Evolutionary conservation across 2,113 vertebrate species (phyloP), one percentile per base, ranked within the genome.

Genomic region (Diadophis punctatus): DNA sequence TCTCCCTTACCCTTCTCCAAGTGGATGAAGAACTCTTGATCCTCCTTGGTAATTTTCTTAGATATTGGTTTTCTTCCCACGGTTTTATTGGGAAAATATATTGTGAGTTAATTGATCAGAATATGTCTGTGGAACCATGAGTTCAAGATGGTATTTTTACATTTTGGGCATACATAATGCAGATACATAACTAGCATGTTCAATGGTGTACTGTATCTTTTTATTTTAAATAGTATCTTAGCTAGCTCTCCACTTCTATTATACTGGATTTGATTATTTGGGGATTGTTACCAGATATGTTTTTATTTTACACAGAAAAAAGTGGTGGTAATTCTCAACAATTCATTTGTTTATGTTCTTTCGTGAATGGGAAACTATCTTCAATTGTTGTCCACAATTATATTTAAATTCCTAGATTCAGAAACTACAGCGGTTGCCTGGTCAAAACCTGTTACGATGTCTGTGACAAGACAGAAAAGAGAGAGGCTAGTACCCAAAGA

Each of bases 1-100:
- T 99, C 74, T 99, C 99, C 8, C 97, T 99, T 95, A 98, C 98
- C 22, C 93, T 99, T 86, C 95, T 99, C 98, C 96, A 91, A 93
- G 97, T 96, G 16, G 95, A 98, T 3, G 94, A 97, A 84, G 97
- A 98, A 92, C 97, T 97, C 1, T 94, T 99, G 55, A 91, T 90
- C 87, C 97, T 99, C 90, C 98, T 99, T 23, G 99, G 99, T 99
- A 96, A 97, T 97, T 34, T 25, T 34, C 11, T 7, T 49, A 49
- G 27, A 20, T 68, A 6, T 49, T 46, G 1, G 27, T 60, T 92
- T 88, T 56, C 39, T 46, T 49, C 0, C 0, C 3, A 1, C 0
- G 1, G 0, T 1, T 60, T 55, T 39, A 49, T 14, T 34, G n/a
- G n/a, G 22, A 90, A 60, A 46, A 25, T 86, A 88, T 46, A 16